Evolutionary conservation across 2,113 vertebrate genomes (phyloP).

Genomic region (Prunella fulvescens): DNA sequence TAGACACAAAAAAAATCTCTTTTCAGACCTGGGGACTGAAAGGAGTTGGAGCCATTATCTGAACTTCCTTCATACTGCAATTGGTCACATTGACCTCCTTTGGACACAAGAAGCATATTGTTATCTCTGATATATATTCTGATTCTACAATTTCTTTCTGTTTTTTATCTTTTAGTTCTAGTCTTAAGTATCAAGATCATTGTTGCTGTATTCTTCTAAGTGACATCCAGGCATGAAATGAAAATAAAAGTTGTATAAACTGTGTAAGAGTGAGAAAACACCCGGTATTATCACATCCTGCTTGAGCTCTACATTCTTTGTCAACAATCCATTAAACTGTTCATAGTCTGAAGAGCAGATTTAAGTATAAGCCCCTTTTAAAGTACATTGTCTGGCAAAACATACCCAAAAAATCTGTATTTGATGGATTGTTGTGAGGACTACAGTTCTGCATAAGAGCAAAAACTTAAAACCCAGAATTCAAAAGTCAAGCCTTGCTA

Average conservation of each 20-base stretch:
- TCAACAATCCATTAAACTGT: conserved; percentile 21
- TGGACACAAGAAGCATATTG: neutral
- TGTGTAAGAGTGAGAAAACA: conserved; percentile 1
- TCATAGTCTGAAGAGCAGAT: neutral
- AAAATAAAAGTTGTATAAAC: neutral
- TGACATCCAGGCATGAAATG: neutral
- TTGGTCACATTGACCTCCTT: neutral
- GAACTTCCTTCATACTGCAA: neutral
- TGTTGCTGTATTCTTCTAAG: neutral
- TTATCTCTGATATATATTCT: neutral
- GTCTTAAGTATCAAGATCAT: neutral
- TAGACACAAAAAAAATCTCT: neutral
- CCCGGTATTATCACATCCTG: neutral
- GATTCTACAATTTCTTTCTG: neutral
- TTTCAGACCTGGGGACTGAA: neutral
- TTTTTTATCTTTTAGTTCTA: neutral
- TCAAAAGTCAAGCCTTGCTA: neutral
- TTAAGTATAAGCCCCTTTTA: neutral
- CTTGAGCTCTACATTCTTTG: neutral
- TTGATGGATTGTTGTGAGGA: neutral
- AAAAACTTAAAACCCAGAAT: neutral
- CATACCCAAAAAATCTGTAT: neutral
- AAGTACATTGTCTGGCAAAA: neutral
- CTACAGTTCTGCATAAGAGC: neutral
- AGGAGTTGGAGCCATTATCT: neutral